Percentiles rank a stretch among this genome's conserved stretches.
Evolutionary conservation across 2,888 invertebrate species (phyloP).

Genomic region (Xestia xanthographa): DNA sequence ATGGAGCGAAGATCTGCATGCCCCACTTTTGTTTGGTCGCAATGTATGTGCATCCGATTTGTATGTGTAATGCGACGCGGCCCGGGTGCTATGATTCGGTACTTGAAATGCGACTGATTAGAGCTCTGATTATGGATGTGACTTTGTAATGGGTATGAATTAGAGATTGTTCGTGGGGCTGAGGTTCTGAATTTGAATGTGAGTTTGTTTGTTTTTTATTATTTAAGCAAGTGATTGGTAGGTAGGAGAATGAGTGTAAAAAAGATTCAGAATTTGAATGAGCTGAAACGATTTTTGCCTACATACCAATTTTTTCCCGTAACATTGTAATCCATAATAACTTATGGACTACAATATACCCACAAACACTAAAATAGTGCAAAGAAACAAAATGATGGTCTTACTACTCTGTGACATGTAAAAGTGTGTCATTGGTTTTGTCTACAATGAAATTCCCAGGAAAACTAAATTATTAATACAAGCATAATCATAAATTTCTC

Average conservation of each 20-base stretch:
- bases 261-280: neutral
- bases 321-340: neutral
- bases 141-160: conserved; percentile 45
- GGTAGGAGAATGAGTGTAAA: neutral
- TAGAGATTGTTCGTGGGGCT: conserved; percentile 8
- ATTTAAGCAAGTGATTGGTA: too few species aligned
- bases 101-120: conserved; percentile 53
- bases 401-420: neutral
- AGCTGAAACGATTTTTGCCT: neutral
- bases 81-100: conserved; percentile 29
- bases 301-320: neutral
- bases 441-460: too few species aligned
- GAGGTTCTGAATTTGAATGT: conserved; percentile 39
- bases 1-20: conserved; percentile 53
- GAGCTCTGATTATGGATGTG: conserved; percentile 44
- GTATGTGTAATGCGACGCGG: conserved; percentile 49
- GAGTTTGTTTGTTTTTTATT: neutral
- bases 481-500: neutral
- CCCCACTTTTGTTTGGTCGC: conserved; percentile 54
- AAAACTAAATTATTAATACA: too few species aligned
- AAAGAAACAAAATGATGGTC: neutral
- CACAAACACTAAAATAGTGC: neutral
- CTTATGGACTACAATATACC: too few species aligned
- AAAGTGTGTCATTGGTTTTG: too few species aligned
- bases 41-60: conserved; percentile 62